Evolutionary conservation across 2,797 vertebrate genomes (phyloP).

Genomic region (Limnodromus scolopaceus): DNA sequence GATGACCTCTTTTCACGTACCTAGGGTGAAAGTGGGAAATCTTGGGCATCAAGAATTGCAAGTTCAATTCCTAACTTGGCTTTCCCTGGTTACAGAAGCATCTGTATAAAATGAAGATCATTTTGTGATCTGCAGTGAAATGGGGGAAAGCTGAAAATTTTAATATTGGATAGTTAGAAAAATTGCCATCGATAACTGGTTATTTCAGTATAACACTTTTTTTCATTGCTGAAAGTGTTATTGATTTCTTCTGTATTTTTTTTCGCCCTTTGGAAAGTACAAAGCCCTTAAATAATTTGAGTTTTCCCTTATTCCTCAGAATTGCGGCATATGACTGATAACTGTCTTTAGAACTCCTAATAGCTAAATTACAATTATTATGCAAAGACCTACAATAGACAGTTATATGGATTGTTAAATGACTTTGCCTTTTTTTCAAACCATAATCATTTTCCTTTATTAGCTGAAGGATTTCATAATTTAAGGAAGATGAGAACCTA

Average conservation of each 20-base stretch:
- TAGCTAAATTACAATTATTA: constrained; percentile 85
- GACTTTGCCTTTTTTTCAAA: constrained; percentile 82
- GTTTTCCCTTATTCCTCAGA: constrained; percentile 68
- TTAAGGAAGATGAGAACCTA: constrained; percentile 85
- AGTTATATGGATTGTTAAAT: constrained; percentile 85
- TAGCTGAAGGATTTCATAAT: constrained; percentile 87
- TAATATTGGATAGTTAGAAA: constrained; percentile 41
- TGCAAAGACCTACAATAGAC: constrained; percentile 81
- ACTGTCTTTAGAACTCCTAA: constrained; percentile 80
- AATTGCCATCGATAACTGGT: constrained; percentile 42
- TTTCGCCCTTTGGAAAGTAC: constrained; percentile 51
- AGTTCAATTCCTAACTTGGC: background rate
- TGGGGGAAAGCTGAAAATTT: background rate
- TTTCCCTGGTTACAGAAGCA: background rate
- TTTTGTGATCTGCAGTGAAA: background rate
- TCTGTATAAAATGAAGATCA: background rate
- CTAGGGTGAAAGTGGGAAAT: background rate
- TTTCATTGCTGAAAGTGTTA: constrained; percentile 59
- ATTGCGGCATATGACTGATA: constrained; percentile 77
- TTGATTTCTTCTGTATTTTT: constrained; percentile 49
- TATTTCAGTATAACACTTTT: constrained; percentile 48
- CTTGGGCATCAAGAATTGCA: background rate
- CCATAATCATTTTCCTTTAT: constrained; percentile 86
- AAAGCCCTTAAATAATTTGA: constrained; percentile 74
- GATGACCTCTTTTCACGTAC: background rate